Evolutionary conservation across 2,113 vertebrate genomes (phyloP).

Genomic region (Cacatua alba): DNA sequence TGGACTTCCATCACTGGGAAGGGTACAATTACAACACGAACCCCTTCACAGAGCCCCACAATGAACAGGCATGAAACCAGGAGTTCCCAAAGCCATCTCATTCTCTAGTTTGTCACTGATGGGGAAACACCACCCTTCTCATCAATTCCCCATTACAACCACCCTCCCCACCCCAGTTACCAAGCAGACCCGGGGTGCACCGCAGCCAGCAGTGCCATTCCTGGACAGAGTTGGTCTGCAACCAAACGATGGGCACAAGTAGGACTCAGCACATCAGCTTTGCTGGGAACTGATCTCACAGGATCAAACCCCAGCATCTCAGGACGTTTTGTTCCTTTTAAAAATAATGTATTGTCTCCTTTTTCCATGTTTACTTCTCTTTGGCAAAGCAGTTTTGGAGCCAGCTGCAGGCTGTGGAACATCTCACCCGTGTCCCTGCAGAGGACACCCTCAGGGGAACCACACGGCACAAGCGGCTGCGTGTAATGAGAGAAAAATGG

Average conservation of each 20-base stretch:
- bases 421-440: background rate
- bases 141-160: fast-evolving
- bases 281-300: background rate
- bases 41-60: background rate
- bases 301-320: background rate
- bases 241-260: fast-evolving
- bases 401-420: background rate
- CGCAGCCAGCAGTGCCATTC: background rate
- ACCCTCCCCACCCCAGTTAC: fast-evolving
- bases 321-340: background rate
- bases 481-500: background rate
- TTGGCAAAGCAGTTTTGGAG: background rate
- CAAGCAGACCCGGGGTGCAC: background rate
- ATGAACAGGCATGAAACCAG: fast-evolving
- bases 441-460: background rate
- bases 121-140: background rate
- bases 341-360: background rate
- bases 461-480: background rate
- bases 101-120: background rate
- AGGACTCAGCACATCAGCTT: background rate
- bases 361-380: background rate
- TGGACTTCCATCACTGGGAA: background rate
- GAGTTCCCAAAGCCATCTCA: fast-evolving
- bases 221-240: background rate
- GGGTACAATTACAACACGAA: fast-evolving